Evolutionary conservation across 2,113 vertebrate genomes (phyloP), one percentile per base, ranked within the genome.

Genomic region (Sapajus apella): DNA sequence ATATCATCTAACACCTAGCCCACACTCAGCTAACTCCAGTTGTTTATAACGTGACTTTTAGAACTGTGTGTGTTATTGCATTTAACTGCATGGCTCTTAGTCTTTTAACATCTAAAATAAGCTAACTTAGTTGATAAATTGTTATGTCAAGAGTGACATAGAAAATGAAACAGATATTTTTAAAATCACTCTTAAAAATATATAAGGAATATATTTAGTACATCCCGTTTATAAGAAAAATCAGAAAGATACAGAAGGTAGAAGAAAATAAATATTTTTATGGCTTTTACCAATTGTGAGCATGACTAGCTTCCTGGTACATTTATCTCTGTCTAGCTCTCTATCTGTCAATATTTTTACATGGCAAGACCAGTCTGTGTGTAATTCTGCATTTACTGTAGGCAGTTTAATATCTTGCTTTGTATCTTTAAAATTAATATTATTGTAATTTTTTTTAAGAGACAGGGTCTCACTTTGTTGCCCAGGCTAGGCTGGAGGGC

Each of bases 101-200:
- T 93, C 61, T 92, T 68, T 89, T 86, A 32, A 61, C 81, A 81
- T 80, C 6, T 92, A 64, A 35, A 82, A 61, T 90, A 86, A 89
- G 14, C 47, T 90, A 92, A 91, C 8, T 52, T 96, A 92, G 75
- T 85, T n/a, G 23, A 92, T 68, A 37, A 6, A 52, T 8, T 81
- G 23, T 88, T 88, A 0, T 80, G 55, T 84, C 21, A 88, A 18
- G 37, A 85, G 21, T 86, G 72, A 79, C 35, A 20, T 52, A 94
- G 43, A 37, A 89, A 94, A 92, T 92, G 23, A 96, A 94, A 79
- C n/a, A 73, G 45, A 35, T 88, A 68, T 87, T 87, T 93, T 72
- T 55, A 89, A 87, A 43, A 73, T 66, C 52, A 10, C 4, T 83
- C 37, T 88, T 76, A 91, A 66, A 68, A 70, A 43, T 64, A 35